Base-by-base conservation (phyloP, 2,888 invertebrate genomes). In the Archaeoteleia sp. region DNA sequence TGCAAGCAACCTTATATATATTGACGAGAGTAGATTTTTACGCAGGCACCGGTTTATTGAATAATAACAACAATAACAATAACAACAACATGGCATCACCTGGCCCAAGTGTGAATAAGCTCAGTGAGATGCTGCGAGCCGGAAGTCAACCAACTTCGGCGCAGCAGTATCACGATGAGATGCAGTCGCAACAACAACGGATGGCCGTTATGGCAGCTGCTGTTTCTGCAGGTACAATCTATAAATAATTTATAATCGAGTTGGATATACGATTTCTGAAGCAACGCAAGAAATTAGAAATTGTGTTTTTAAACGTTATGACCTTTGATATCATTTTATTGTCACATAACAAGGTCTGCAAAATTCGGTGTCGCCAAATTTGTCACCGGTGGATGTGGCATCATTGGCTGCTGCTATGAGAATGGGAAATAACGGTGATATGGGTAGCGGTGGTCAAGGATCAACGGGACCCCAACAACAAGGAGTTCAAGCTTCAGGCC, bases 31-130 rank as follows among this genome's bases (percentile, higher is more conserved):
- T 81, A 82, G 86, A 86, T 78, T 85, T 87, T 75, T 89, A 89
- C 53, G 87, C 87, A 70, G 88, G 89, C 61, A 90, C 91, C 65
- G 91, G 91, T 82, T 90, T 87, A 82, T 85, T 93, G 39, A 90
- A 91, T 76, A 93, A 92, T 80, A 90, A 89, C 80, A 90, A 88
- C 79, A 91, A 90, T 80, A 90, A 90, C 80, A 90, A 89, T 80
- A 89, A 89, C 78, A 89, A 89, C 70, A 85, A 84, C 72, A 86
- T 86, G 80, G 83, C 86, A 20, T 86, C 87, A 63, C 82, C 85
- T 46, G 85, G 85, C 65, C 84, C 82, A 55, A 85, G 84, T 58
- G 81, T 82, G 58, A 85, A 82, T 74, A 85, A 86, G 69, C 81
- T 85, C 53, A 85, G 85, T 71, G 86, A 85, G 69, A 85, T 86